Evolutionary conservation across 92 coral and sea anemone species (phyloP).

Genomic region (Montipora capitata): DNA sequence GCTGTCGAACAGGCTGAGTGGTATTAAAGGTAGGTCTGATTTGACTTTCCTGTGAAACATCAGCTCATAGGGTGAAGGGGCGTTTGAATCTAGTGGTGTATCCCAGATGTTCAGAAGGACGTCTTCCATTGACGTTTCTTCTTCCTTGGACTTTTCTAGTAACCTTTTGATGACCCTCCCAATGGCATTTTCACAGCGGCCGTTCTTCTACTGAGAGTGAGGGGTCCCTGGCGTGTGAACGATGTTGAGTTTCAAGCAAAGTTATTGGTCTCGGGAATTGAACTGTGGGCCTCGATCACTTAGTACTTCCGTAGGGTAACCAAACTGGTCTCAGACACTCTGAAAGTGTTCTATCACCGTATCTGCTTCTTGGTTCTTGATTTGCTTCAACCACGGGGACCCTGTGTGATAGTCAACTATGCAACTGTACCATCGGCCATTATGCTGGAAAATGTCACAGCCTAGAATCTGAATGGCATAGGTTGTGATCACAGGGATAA

Average conservation of each 20-base stretch:
- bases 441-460: constrained; percentile 82
- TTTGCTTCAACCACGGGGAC: constrained; percentile 75
- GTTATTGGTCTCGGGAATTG: constrained; percentile 80
- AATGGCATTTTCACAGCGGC: constrained; percentile 80
- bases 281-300: constrained; percentile 83
- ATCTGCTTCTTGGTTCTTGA: constrained; percentile 80
- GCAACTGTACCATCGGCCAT: constrained; percentile 77
- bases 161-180: constrained; percentile 82
- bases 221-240: constrained; percentile 81
- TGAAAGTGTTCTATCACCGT: constrained; percentile 78
- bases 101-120: constrained; percentile 80
- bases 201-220: constrained; percentile 82
- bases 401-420: constrained; percentile 79
- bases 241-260: constrained; percentile 79
- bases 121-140: constrained; percentile 81
- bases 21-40: constrained; percentile 82
- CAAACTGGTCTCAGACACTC: constrained; percentile 82
- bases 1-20: constrained; percentile 76
- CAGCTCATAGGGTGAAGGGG: constrained; percentile 80
- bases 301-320: constrained; percentile 79
- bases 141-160: constrained; percentile 78
- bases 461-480: constrained; percentile 81
- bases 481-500: constrained; percentile 83
- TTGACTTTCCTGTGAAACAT: constrained; percentile 81
- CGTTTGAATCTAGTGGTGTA: constrained; percentile 75